A percentile compares a stretch with the other conserved stretches of the same genome.
Evolutionary conservation across 2,888 invertebrate genomes (phyloP).

Genomic region (Platycnemis pennipes): DNA sequence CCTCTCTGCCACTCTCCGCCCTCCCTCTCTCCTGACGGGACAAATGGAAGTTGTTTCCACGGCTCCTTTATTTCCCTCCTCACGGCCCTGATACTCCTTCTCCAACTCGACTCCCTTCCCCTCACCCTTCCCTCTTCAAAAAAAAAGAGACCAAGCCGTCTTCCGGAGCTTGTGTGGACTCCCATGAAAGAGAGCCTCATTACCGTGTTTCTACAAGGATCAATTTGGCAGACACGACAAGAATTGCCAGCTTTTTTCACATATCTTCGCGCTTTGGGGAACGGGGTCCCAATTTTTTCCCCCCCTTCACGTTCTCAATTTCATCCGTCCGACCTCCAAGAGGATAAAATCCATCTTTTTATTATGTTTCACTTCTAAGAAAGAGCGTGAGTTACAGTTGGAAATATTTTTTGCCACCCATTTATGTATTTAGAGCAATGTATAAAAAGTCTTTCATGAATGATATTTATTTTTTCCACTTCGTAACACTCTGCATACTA

Average conservation of each 20-base stretch:
- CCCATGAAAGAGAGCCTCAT: conserved; percentile 51
- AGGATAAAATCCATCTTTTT: background rate
- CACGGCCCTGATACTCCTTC: too few species aligned
- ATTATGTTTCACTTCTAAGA: background rate
- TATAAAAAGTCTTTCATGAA: background rate
- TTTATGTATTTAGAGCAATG: background rate
- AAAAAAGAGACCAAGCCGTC: too few species aligned
- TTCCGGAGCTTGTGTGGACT: background rate
- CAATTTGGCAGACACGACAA: conserved; percentile 24
- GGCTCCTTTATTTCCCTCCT: conserved; percentile 30
- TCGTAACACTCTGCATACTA: background rate
- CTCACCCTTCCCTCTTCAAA: too few species aligned
- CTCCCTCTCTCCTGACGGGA: background rate
- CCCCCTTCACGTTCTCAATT: background rate
- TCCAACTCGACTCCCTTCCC: background rate
- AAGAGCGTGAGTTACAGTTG: background rate
- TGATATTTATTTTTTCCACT: background rate
- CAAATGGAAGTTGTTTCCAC: conserved; percentile 46
- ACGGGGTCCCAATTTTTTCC: conserved; percentile 10
- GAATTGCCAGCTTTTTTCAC: background rate
- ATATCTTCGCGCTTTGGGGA: conserved; percentile 36
- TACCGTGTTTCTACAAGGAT: conserved; percentile 56
- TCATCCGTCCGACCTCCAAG: background rate
- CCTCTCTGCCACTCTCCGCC: background rate
- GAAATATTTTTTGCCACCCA: background rate